phyloP scores from a whole-genome alignment of 2,113 vertebrate genomes.

The Capricornis sumatraensis region DNA sequence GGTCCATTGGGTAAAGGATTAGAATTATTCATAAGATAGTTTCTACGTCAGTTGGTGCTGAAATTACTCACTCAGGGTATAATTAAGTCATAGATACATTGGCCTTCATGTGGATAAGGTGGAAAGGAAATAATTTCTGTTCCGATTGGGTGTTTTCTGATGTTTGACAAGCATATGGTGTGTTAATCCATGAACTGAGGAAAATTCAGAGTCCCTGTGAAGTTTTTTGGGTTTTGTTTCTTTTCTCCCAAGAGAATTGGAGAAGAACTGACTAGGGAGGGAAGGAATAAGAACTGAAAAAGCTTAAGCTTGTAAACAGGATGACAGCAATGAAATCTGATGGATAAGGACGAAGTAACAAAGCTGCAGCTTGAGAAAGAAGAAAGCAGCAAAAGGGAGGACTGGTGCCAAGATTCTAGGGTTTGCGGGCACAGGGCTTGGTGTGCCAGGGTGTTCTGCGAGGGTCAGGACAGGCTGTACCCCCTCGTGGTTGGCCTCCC shows the following conservation, averaged over 20 bases:
- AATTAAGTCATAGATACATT: conserved; percentile 7
- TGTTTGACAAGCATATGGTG: not conserved
- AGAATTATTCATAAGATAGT: conserved; percentile 39
- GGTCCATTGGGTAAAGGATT: not conserved
- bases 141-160: not conserved
- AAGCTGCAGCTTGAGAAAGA: not conserved
- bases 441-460: fast-evolving
- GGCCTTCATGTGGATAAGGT: not conserved
- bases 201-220: not conserved
- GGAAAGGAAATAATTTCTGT: not conserved
- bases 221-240: not conserved
- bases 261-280: not conserved
- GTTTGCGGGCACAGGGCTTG: not conserved
- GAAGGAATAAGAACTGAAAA: not conserved
- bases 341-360: not conserved
- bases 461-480: not conserved
- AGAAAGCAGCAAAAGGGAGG: not conserved
- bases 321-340: not conserved
- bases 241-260: not conserved
- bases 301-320: not conserved
- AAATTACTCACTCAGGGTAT: conserved; percentile 41
- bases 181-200: not conserved
- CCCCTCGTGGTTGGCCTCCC: not conserved
- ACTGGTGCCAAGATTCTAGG: not conserved
- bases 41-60: not conserved